These are phyloP conservation scores for Staurois parvus DNA, from an alignment of 2,797 vertebrate species.

Conservation along the genomic window DNA sequence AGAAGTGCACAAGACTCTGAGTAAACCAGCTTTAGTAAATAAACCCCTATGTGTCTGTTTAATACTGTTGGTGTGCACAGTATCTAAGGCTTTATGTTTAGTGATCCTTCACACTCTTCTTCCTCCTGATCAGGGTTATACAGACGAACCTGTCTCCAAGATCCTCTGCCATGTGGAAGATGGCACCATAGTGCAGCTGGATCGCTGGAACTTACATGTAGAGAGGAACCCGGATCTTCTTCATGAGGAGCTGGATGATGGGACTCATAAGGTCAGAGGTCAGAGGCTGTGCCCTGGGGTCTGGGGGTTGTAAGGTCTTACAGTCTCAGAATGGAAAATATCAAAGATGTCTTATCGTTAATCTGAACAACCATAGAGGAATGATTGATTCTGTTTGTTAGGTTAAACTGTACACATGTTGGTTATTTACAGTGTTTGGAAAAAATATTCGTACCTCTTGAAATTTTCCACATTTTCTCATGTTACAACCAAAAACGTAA, in stretches of 20 bases:
- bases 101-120: not conserved
- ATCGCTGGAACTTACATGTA: constrained; percentile 96
- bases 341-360: too few relatives aligned
- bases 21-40: too few relatives aligned
- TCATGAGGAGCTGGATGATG: constrained; percentile 87
- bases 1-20: too few relatives aligned
- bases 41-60: not conserved
- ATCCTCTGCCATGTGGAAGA: constrained; percentile 97
- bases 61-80: not conserved
- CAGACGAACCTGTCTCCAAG: constrained; percentile 96
- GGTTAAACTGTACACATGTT: too few relatives aligned
- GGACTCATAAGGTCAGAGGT: constrained; percentile 88
- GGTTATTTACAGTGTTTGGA: too few relatives aligned
- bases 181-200: constrained; percentile 94
- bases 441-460: too few relatives aligned
- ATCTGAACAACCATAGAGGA: too few relatives aligned
- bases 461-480: too few relatives aligned
- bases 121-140: constrained; percentile 85
- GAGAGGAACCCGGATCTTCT: constrained; percentile 84
- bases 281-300: constrained; percentile 52
- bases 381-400: too few relatives aligned
- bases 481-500: too few relatives aligned
- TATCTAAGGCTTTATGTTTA: too few relatives aligned
- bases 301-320: constrained; percentile 22
- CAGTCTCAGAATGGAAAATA: too few relatives aligned